Evolutionary conservation across 2,888 invertebrate genomes (phyloP).

Genomic region (Patella caerulea): DNA sequence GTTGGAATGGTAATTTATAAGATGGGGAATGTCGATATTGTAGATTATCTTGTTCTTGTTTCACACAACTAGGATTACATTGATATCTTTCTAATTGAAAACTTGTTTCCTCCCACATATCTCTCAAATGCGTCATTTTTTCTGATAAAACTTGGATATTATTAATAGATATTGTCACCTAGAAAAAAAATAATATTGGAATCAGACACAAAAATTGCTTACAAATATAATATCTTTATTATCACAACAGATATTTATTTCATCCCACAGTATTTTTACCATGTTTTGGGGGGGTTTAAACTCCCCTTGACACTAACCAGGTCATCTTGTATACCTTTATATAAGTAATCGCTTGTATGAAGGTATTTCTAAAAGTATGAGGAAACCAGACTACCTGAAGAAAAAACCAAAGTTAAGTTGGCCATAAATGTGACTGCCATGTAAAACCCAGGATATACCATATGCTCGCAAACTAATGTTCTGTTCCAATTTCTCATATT

Average conservation of each 20-base stretch:
- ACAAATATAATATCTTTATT: background rate
- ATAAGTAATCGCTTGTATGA: too few relatives aligned
- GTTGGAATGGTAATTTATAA: constrained; percentile 80
- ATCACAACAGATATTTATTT: background rate
- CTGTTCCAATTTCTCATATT: too few relatives aligned
- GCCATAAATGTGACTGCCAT: too few relatives aligned
- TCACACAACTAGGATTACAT: constrained; percentile 83
- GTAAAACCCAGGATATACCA: too few relatives aligned
- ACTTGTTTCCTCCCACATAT: constrained; percentile 96
- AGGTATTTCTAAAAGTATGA: too few relatives aligned
- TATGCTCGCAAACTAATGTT: too few relatives aligned
- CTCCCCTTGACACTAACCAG: too few relatives aligned
- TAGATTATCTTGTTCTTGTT: constrained; percentile 83
- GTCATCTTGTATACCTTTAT: too few relatives aligned
- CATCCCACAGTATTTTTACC: background rate
- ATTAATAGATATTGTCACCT: constrained; percentile 51
- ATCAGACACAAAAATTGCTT: background rate
- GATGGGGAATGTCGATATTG: constrained; percentile 80
- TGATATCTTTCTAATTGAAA: constrained; percentile 89
- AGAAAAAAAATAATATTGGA: constrained; percentile 18
- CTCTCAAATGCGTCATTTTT: constrained; percentile 79
- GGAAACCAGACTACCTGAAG: too few relatives aligned
- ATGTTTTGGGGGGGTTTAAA: background rate
- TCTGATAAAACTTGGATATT: constrained; percentile 51
- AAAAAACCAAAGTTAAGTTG: too few relatives aligned